Evolutionary conservation across 2,888 invertebrate genomes (phyloP).

Genomic region (Cheiracanthium punctorium): DNA sequence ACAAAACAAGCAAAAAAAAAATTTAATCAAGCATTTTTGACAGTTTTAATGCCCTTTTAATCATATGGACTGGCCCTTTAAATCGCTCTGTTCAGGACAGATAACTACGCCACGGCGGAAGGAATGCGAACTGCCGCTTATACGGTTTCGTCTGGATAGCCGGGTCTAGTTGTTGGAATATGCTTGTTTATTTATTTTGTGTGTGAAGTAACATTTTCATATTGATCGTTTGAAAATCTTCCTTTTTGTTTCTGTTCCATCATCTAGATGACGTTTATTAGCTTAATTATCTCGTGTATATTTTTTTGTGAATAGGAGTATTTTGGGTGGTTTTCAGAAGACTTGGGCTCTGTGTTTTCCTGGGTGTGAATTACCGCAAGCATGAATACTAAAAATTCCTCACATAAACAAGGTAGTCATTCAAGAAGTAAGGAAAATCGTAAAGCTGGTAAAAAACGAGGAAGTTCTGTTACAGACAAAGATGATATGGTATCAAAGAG

Average conservation of each 20-base stretch:
- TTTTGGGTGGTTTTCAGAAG: slow-evolving; percentile 92
- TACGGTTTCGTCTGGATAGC: too few relatives aligned
- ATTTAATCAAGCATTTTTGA: too few relatives aligned
- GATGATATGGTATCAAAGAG: slow-evolving; percentile 21
- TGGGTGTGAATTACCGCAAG: slow-evolving; percentile 90
- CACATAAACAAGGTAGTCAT: not conserved
- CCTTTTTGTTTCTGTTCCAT: not conserved
- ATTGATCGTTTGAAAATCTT: too few relatives aligned
- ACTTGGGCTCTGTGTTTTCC: slow-evolving; percentile 94
- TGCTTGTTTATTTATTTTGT: too few relatives aligned
- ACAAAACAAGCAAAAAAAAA: too few relatives aligned
- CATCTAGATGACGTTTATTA: not conserved
- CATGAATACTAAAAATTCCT: slow-evolving; percentile 75
- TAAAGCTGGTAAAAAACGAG: slow-evolving; percentile 29
- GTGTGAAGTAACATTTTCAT: too few relatives aligned
- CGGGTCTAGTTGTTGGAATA: too few relatives aligned
- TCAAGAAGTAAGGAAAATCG: slow-evolving; percentile 18
- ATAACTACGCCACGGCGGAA: too few relatives aligned
- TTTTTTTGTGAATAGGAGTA: slow-evolving; percentile 80
- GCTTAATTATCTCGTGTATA: not conserved
- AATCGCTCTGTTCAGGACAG: too few relatives aligned
- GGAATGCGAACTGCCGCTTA: too few relatives aligned
- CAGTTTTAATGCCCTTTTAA: too few relatives aligned
- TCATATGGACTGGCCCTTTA: too few relatives aligned
- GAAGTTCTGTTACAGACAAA: slow-evolving; percentile 26